Evolutionary conservation across 1,140 invertebrate genomes (phyloP).

Genomic region (Penaeus chinensis): DNA sequence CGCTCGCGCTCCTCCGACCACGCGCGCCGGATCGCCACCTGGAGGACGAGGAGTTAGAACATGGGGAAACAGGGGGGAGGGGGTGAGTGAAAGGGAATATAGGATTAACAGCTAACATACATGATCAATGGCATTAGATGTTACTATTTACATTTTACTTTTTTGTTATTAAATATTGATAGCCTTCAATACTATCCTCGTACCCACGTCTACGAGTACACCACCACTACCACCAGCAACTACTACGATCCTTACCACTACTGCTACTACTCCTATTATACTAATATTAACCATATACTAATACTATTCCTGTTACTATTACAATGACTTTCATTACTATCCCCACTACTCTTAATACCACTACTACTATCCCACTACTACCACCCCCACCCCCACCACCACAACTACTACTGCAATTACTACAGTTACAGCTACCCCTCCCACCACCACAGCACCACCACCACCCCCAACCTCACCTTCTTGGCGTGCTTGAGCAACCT

Average conservation of each 20-base stretch:
- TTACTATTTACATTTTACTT: too few species aligned
- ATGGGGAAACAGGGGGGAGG: not conserved
- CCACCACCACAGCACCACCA: not conserved
- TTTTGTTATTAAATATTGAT: not conserved
- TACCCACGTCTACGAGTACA: not conserved
- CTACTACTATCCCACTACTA: not conserved
- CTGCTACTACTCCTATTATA: too few species aligned
- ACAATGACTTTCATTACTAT: not conserved
- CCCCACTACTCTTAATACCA: not conserved
- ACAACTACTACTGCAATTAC: conserved; percentile 65
- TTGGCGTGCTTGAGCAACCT: conserved; percentile 89
- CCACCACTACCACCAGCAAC: too few species aligned
- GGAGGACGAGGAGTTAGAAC: not conserved
- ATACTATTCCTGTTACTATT: too few species aligned
- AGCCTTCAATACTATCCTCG: not conserved
- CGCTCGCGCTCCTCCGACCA: conserved; percentile 90
- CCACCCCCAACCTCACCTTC: conserved; percentile 49
- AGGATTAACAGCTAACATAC: not conserved
- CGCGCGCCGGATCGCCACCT: conserved; percentile 84
- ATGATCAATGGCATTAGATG: not conserved
- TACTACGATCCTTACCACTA: too few species aligned
- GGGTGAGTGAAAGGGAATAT: not conserved
- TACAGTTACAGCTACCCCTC: not conserved
- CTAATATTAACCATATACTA: too few species aligned
- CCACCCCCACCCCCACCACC: too few species aligned